These are phyloP conservation scores for Mesorhabditis sp. DNA, from an alignment of 2,888 invertebrate genomes.

Conservation along the genomic window DNA sequence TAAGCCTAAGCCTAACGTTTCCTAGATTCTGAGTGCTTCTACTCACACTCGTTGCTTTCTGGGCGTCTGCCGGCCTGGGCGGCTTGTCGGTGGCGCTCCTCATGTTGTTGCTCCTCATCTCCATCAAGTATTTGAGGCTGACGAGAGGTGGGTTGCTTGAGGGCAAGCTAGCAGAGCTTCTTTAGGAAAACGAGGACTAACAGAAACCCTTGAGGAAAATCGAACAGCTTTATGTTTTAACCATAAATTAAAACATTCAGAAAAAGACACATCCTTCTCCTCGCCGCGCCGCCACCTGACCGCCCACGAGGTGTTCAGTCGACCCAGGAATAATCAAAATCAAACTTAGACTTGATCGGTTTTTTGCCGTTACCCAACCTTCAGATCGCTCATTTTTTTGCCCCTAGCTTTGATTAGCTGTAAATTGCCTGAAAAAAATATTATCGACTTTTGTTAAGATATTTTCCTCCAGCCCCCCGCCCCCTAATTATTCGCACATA, in stretches of 20 bases:
- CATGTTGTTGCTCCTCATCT: background rate
- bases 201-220: background rate
- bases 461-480: no score
- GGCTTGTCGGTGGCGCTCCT: background rate
- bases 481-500: no score
- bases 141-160: conserved; percentile 1
- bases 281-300: background rate
- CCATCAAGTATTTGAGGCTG: background rate
- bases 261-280: background rate
- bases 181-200: background rate
- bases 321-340: background rate
- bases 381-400: no score
- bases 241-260: conserved; percentile 1
- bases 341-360: no score
- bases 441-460: no score
- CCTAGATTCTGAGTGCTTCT: background rate
- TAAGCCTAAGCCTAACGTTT: no score
- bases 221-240: background rate
- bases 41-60: background rate
- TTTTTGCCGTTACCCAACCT: no score
- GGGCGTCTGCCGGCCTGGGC: background rate
- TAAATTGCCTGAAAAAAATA: no score
- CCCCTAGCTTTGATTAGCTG: no score
- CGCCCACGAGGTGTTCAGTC: background rate
- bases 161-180: background rate